Conservation (phyloP, 2,113 vertebrate genomes). For the Tragelaphus scriptus region DNA sequence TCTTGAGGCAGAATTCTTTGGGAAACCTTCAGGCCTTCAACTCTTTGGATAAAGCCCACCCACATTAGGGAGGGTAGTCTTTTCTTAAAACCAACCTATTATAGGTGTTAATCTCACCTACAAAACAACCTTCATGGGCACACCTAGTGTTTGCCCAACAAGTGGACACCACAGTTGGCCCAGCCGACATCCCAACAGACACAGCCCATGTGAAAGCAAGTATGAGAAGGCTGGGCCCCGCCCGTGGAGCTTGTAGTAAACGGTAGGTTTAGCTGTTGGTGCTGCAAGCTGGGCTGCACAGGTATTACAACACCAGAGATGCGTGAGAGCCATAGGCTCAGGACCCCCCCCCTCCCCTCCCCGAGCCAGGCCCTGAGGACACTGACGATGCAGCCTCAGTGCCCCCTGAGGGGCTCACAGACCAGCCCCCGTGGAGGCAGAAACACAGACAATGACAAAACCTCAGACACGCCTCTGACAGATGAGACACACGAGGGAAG, state of each 20-base stretch:
- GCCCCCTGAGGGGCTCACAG: neutral
- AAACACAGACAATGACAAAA: neutral
- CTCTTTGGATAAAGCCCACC: neutral
- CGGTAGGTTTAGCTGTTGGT: neutral
- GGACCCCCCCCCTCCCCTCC: neutral
- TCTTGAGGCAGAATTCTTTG: neutral
- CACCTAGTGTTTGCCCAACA: neutral
- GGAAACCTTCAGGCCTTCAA: neutral
- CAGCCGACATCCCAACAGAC: neutral
- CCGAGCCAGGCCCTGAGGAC: neutral
- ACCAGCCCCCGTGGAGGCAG: neutral
- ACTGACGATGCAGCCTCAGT: accelerated
- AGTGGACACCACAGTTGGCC: neutral
- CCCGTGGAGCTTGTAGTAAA: neutral
- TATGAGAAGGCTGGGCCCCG: accelerated
- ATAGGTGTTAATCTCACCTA: neutral
- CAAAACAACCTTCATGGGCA: neutral
- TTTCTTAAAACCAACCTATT: neutral
- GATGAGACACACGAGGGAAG: neutral
- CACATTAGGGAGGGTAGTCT: neutral
- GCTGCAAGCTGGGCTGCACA: accelerated
- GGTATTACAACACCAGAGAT: neutral
- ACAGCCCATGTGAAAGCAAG: neutral
- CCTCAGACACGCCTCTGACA: neutral
- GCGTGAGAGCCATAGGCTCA: accelerated